phyloP scores from a whole-genome alignment of 2,113 vertebrate genomes.

The Penelope pileata region DNA sequence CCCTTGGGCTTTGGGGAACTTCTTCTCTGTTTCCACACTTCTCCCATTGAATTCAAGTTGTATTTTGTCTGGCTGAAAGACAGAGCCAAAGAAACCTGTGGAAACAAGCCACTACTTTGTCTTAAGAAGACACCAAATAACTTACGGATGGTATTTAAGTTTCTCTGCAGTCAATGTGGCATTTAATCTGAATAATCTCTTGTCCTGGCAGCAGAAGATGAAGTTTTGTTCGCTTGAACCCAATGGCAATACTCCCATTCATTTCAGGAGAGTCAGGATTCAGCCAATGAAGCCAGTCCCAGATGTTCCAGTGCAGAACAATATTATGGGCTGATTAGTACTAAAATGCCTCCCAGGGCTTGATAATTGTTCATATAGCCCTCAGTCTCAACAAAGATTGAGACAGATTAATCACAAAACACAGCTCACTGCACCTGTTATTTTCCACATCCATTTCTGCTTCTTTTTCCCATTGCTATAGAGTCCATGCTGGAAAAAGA shows the following conservation, averaged over 20 bases:
- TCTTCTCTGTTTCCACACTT: constrained; percentile 11
- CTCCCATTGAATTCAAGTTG: constrained; percentile 13
- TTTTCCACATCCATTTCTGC: constrained; percentile 15
- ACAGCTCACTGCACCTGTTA: constrained; percentile 55
- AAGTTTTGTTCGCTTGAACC: neutral
- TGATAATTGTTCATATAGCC: constrained; percentile 8
- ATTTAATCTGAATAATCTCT: constrained; percentile 38
- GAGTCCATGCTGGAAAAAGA: neutral
- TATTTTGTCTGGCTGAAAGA: constrained; percentile 28
- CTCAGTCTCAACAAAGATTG: neutral
- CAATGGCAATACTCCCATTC: neutral
- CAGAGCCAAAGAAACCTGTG: constrained; percentile 29
- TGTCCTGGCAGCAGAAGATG: neutral
- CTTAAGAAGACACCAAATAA: neutral
- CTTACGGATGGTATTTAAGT: constrained; percentile 40
- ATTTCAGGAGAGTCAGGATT: neutral
- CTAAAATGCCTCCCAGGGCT: constrained; percentile 28
- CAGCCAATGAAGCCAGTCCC: neutral
- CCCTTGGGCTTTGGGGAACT: constrained; percentile 14
- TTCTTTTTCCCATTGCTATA: neutral
- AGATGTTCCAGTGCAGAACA: constrained; percentile 7
- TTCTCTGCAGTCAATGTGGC: constrained; percentile 6
- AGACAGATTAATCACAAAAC: constrained; percentile 35
- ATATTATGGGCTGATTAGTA: neutral
- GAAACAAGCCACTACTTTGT: constrained; percentile 20